Base-by-base conservation (phyloP, 35 echinoderm and acorn worm species). In the Eucidaris tribuloides region DNA sequence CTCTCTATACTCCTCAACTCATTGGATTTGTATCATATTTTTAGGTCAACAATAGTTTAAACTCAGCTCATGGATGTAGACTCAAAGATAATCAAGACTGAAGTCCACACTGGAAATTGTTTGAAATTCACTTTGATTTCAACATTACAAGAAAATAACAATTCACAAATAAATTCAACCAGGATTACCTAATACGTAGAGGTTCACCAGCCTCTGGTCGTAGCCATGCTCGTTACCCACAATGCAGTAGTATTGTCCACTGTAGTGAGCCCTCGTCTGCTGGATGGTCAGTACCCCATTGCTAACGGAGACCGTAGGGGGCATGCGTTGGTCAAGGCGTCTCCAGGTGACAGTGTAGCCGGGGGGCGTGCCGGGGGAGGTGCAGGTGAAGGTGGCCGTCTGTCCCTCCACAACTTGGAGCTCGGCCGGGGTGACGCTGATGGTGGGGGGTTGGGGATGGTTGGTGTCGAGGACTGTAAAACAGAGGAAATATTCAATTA, bases 221-320 rank as follows among this genome's bases (percentile, higher is more conserved):
- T 29, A 84, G 18, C 92, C 88, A 66, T 76, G 81, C 22, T 82
- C 24, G 18, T 71, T 91, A 19, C 68, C 89, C 33, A 97, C 64
- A n/a, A 91, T 64, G 37, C 89, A 92, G 65, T 92, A 97, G 65
- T 97, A 97, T 50, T 97, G 89, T n/a, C 94, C 89, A 6, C 77
- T 43, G 79, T 97, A 84, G 4, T 97, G 89, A 24, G 45, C 59
- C 54, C 66, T 82, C 3, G 89, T 65, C 28, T 70, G n/a, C 0
- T 45, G 85, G 77, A 97, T 84, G 77, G 76, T 88, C 25, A 97
- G 63, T n/a, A 97, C 57, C 18, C 94, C 94, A 27, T 86, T 88
- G 38, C 46, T 78, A 29, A 89, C 85, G 22, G 70, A 78, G 7
- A 92, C 89, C 20, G 79, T 55, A 5, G 81, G 58, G 2, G 94